Conservation (phyloP, 2,113 vertebrate genomes). For the Oceanodroma tethys region DNA sequence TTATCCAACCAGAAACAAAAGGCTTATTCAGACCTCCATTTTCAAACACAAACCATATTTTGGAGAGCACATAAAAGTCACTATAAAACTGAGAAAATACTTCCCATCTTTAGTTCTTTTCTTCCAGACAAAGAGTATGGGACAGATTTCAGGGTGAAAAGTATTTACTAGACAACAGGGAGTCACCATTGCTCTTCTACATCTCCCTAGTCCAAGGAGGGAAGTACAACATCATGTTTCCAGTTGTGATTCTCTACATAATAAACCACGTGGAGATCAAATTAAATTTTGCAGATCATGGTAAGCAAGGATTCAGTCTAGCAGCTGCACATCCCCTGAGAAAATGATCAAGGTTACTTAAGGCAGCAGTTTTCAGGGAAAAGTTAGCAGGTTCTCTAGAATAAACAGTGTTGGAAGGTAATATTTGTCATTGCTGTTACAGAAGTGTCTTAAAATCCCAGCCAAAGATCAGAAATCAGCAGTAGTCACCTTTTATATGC, state of each 20-base stretch:
- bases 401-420: background rate
- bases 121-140: background rate
- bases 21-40: background rate
- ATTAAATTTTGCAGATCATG: background rate
- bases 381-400: background rate
- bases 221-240: background rate
- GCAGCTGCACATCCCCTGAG: background rate
- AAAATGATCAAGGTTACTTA: background rate
- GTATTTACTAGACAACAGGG: background rate
- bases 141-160: background rate
- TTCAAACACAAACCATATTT: background rate
- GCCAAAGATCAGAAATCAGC: background rate
- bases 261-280: background rate
- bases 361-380: background rate
- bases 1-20: background rate
- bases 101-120: background rate
- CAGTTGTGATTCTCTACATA: background rate
- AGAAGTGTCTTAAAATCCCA: background rate
- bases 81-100: background rate
- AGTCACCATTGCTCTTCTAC: background rate
- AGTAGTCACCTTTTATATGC: background rate
- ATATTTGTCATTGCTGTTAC: background rate
- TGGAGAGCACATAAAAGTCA: background rate
- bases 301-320: background rate
- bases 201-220: background rate